These are phyloP conservation scores for Nymphalis urticae DNA, from an alignment of 2,888 invertebrate genomes.

Conservation along the genomic window DNA sequence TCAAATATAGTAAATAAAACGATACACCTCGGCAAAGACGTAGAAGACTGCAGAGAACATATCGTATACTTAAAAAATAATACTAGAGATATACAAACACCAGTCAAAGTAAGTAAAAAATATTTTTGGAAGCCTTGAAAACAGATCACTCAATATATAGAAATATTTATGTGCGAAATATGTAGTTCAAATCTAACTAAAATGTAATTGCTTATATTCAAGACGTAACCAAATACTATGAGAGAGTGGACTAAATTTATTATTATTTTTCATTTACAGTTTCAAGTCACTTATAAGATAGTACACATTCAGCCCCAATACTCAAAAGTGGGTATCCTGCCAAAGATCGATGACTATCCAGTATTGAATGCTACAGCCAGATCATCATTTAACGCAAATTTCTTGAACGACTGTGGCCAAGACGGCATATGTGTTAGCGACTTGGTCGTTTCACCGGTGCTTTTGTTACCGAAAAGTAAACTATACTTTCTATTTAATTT, in stretches of 20 bases:
- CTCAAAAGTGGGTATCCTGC: slow-evolving; percentile 79
- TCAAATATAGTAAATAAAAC: slow-evolving; percentile 84
- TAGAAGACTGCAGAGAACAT: slow-evolving; percentile 86
- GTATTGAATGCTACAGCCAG: slow-evolving; percentile 94
- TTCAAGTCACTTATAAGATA: slow-evolving; percentile 91
- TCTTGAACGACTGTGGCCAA: slow-evolving; percentile 94
- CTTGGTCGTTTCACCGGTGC: slow-evolving; percentile 84
- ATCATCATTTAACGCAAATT: slow-evolving; percentile 90
- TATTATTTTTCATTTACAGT: slow-evolving; percentile 64
- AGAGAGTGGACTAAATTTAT: too few species aligned
- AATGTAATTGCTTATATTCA: too few species aligned
- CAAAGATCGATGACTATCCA: slow-evolving; percentile 89
- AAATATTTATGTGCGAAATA: too few species aligned
- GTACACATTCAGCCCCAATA: slow-evolving; percentile 85
- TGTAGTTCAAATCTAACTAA: too few species aligned
- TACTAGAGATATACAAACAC: slow-evolving; percentile 92
- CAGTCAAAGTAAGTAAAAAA: slow-evolving; percentile 83
- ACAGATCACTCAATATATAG: too few species aligned
- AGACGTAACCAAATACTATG: too few species aligned
- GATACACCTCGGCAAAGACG: slow-evolving; percentile 83
- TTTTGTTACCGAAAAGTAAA: slow-evolving; percentile 82
- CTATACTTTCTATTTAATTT: slow-evolving; percentile 1
- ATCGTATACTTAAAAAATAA: slow-evolving; percentile 93
- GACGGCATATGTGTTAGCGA: slow-evolving; percentile 94
- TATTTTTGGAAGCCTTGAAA: not conserved